A percentile compares a stretch with the other conserved stretches of the same genome.
Conservation (phyloP, 2,113 vertebrate species). For the Scophthalmus maximus region DNA sequence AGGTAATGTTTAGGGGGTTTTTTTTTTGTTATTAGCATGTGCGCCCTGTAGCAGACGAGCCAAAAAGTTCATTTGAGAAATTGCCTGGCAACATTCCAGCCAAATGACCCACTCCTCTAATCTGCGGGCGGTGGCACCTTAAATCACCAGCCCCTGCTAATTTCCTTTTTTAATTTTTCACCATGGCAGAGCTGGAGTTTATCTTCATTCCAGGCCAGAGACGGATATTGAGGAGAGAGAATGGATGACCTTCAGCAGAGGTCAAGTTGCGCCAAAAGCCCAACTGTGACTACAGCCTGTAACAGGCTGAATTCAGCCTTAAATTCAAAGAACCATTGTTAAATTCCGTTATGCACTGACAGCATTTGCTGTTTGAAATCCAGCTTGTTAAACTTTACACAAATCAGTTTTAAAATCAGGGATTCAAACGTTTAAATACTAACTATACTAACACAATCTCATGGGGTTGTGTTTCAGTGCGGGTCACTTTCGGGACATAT, state of each 20-base stretch:
- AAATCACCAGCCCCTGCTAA: conserved; percentile 39
- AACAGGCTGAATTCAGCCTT: neutral
- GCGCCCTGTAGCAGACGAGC: neutral
- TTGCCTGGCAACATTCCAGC: conserved; percentile 27
- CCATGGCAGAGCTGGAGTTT: conserved; percentile 30
- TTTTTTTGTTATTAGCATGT: no score
- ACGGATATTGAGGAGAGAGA: conserved; percentile 54
- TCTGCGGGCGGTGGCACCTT: conserved; percentile 28
- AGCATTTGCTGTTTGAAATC: neutral
- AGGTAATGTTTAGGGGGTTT: no score
- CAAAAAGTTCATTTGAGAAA: conserved; percentile 44
- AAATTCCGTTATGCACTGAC: neutral
- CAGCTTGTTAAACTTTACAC: neutral
- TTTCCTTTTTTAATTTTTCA: conserved; percentile 64
- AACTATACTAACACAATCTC: no score
- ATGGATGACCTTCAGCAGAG: conserved; percentile 38
- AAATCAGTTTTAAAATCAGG: neutral
- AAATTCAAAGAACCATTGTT: neutral
- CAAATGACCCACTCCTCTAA: conserved; percentile 22
- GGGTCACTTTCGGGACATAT: no score
- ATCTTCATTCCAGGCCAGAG: conserved; percentile 32
- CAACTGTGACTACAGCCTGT: neutral
- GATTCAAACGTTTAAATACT: no score
- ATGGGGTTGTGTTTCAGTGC: no score
- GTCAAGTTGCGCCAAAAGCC: conserved; percentile 26